Percentiles rank a stretch among this genome's conserved stretches.
Evolutionary conservation across 2,113 vertebrate species (phyloP).

Genomic region (Gallinago jamesoni): DNA sequence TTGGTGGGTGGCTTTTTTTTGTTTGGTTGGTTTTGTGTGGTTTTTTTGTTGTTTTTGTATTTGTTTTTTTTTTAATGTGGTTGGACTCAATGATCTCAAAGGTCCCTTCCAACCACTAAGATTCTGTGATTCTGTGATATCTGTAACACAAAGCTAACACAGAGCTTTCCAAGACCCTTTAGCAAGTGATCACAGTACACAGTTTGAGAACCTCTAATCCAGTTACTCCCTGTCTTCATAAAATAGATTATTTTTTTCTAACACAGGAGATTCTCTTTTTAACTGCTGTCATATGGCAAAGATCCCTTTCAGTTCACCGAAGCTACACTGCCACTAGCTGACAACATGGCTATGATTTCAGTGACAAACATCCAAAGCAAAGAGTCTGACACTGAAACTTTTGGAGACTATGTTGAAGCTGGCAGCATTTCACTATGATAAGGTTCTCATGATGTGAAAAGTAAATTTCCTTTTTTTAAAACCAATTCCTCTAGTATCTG

Average conservation of each 20-base stretch:
- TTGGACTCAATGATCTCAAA: too few relatives aligned
- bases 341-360: background rate
- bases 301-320: background rate
- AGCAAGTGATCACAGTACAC: background rate
- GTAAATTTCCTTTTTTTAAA: background rate
- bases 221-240: background rate
- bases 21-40: too few relatives aligned
- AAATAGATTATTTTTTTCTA: background rate
- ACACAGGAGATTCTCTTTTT: background rate
- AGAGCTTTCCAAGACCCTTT: constrained; percentile 1
- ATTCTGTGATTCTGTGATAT: too few relatives aligned
- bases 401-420: background rate
- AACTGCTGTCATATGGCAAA: constrained; percentile 1
- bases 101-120: too few relatives aligned
- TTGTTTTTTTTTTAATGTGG: too few relatives aligned
- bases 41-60: too few relatives aligned
- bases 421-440: background rate
- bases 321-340: background rate
- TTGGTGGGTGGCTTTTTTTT: too few relatives aligned
- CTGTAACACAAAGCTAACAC: background rate
- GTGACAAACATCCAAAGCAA: constrained; percentile 11
- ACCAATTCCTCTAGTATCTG: background rate
- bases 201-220: background rate
- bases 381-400: background rate
- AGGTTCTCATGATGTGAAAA: background rate